These are phyloP conservation scores for Phycodurus eques DNA, from an alignment of 2,113 vertebrate genomes.

Conservation along the genomic window DNA sequence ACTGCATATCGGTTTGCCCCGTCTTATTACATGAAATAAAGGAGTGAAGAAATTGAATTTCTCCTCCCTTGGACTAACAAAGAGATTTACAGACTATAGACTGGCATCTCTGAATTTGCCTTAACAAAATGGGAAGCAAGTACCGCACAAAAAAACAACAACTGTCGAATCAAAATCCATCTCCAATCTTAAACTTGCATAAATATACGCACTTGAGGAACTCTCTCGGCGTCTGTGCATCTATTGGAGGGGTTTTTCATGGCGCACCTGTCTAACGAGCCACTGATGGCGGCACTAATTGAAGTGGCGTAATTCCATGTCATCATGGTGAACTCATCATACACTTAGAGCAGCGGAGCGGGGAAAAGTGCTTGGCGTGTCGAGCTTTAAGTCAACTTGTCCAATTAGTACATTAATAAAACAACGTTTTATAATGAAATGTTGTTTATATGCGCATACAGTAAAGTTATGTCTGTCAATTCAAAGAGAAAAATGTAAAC, in stretches of 20 bases:
- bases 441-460: not conserved
- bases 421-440: not conserved
- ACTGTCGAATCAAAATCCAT: not conserved
- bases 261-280: slow-evolving; percentile 64
- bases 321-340: slow-evolving; percentile 41
- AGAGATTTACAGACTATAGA: not conserved
- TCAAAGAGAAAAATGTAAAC: not conserved
- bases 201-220: not conserved
- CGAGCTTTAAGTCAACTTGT: not conserved
- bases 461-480: not conserved
- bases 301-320: slow-evolving; percentile 50
- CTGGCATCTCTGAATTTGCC: not conserved
- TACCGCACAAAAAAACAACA: not conserved
- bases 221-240: slow-evolving; percentile 15
- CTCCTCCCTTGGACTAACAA: not conserved
- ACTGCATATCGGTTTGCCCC: not conserved
- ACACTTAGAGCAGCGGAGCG: not conserved
- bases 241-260: slow-evolving; percentile 24
- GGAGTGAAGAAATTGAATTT: not conserved
- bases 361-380: not conserved
- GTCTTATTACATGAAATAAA: not conserved
- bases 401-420: not conserved
- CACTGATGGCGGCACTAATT: slow-evolving; percentile 61
- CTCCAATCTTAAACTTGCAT: not conserved
- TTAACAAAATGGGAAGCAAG: not conserved